Evolutionary conservation across 2,113 vertebrate genomes (phyloP).

Genomic region (Colossoma macropomum): DNA sequence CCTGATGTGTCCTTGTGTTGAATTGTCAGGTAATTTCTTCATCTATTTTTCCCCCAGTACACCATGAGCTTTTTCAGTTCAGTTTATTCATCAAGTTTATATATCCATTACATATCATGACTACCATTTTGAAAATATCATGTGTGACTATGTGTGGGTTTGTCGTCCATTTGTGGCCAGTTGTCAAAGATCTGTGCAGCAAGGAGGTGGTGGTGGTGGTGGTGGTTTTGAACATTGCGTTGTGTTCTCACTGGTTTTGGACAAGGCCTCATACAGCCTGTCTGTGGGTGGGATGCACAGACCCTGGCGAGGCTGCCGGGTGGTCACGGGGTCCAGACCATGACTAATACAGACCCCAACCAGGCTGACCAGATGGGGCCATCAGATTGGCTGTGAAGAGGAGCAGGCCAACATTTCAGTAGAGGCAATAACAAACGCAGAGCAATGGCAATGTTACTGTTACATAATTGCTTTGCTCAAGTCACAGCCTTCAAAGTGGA

Average conservation of each 20-base stretch:
- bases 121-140: conserved; percentile 10
- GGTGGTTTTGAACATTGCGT: conserved; percentile 40
- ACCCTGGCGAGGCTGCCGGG: conserved; percentile 49
- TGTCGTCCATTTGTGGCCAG: conserved; percentile 38
- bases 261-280: conserved; percentile 63
- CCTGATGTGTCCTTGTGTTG: background rate
- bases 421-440: conserved; percentile 44
- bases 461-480: conserved; percentile 42
- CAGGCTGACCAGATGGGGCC: conserved; percentile 66
- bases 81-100: conserved; percentile 1
- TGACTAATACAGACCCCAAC: conserved; percentile 64
- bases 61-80: background rate
- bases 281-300: conserved; percentile 72
- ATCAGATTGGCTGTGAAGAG: conserved; percentile 59
- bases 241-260: conserved; percentile 50
- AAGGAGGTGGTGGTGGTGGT: conserved; percentile 35
- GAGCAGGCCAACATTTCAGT: conserved; percentile 49
- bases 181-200: conserved; percentile 43
- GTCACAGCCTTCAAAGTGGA: background rate
- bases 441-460: conserved; percentile 34
- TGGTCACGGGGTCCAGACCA: conserved; percentile 59
- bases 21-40: background rate
- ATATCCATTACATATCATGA: conserved; percentile 15
- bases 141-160: conserved; percentile 33
- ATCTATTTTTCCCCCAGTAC: background rate